Percentiles rank a stretch among this genome's conserved stretches.
Evolutionary conservation across 2,113 vertebrate species (phyloP).

Genomic region (Zeus faber): DNA sequence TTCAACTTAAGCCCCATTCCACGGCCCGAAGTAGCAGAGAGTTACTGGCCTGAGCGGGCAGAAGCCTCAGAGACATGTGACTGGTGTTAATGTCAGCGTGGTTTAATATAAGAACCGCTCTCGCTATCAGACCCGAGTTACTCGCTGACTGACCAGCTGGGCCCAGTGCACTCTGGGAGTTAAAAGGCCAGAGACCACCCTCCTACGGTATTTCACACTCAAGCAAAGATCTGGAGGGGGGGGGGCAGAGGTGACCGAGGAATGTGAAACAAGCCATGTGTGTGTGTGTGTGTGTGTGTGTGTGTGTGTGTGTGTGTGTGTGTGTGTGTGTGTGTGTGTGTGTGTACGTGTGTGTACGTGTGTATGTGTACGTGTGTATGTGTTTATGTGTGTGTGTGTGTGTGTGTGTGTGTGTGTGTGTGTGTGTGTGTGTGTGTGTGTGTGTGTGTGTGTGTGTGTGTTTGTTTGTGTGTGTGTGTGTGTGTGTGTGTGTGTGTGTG

Average conservation of each 20-base stretch:
- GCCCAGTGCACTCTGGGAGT: conserved; percentile 51
- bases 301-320: conserved; percentile 13
- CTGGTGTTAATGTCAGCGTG: conserved; percentile 67
- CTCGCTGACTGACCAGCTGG: conserved; percentile 48
- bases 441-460: conserved; percentile 8
- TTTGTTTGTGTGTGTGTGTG: too few relatives aligned
- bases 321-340: conserved; percentile 1
- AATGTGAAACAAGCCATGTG: conserved; percentile 56
- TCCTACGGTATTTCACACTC: conserved; percentile 63
- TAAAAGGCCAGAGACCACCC: conserved; percentile 63
- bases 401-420: background rate
- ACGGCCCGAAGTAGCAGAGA: conserved; percentile 55
- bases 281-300: conserved; percentile 25
- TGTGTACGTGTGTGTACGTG: background rate
- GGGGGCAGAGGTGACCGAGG: conserved; percentile 40
- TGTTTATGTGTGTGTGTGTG: background rate
- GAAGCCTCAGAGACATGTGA: conserved; percentile 57
- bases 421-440: background rate
- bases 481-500: too few relatives aligned
- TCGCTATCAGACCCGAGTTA: conserved; percentile 45
- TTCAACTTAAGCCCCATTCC: conserved; percentile 60
- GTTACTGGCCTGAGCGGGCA: conserved; percentile 39
- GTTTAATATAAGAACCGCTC: conserved; percentile 69
- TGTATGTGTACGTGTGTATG: conserved; percentile 1
- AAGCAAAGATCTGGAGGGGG: conserved; percentile 49